phyloP scores from a whole-genome alignment of 92 coral and sea anemone species.

The Pocillopora meandrina region DNA sequence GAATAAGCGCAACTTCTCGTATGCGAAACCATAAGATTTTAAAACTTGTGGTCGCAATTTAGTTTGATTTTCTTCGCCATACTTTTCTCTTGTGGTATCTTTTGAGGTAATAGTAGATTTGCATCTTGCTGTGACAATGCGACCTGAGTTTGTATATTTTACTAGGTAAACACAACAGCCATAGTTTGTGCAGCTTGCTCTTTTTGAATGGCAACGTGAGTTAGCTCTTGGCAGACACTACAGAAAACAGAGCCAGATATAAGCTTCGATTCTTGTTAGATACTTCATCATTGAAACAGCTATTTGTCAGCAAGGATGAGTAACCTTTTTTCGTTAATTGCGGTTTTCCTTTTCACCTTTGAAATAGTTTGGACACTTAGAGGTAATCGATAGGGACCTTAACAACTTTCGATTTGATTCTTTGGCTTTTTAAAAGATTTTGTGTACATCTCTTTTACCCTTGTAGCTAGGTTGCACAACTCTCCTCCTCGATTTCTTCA shows the following conservation, averaged over 20 bases:
- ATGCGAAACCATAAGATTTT: too few relatives aligned
- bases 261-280: not conserved
- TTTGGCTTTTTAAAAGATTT: too few relatives aligned
- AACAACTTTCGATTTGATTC: too few relatives aligned
- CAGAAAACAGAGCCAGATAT: not conserved
- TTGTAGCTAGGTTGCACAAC: too few relatives aligned
- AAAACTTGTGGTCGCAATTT: too few relatives aligned
- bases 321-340: not conserved
- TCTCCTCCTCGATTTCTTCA: too few relatives aligned
- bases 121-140: not conserved
- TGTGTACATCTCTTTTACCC: too few relatives aligned
- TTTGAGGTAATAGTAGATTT: not conserved
- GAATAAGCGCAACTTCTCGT: too few relatives aligned
- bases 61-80: not conserved
- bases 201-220: not conserved
- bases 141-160: too few relatives aligned
- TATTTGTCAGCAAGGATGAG: not conserved
- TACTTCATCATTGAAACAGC: not conserved
- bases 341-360: slow-evolving; percentile 3
- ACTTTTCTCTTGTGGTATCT: not conserved
- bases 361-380: slow-evolving; percentile 28
- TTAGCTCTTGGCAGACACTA: not conserved
- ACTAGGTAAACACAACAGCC: not conserved
- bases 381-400: slow-evolving; percentile 14
- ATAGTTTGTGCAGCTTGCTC: not conserved